Base-by-base conservation (phyloP, 1,140 invertebrate genomes). In the Neodiprion fabricii region DNA sequence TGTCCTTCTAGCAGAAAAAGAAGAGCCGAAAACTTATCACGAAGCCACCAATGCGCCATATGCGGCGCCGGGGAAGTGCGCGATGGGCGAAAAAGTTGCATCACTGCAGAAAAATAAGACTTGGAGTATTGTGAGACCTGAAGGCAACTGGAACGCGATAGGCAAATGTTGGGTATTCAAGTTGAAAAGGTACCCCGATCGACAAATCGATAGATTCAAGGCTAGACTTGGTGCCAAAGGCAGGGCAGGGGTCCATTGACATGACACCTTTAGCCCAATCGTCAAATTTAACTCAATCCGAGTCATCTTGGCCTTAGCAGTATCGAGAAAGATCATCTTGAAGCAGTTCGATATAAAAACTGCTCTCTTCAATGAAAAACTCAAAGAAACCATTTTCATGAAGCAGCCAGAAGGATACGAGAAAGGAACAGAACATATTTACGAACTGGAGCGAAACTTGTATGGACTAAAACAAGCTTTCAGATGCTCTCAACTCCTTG, bases 401-500 rank as follows among this genome's bases (percentile, higher is more conserved):
- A 9, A 77, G 61, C 79, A 85, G 72, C 86, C 88, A 12, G 50
- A 83, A 40, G 82, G 78, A 0, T 73, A 77, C n/a, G 53, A 75
- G 1, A 53, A 78, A 14, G 71, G 69, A 21, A 48, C 69, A 8
- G 75, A 75, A 8, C 47, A 73, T 68, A 79, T 82, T 71, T 86
- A 77, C 28, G 79, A 71, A 23, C 61, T 89, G 11, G 83, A 81
- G 49, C 86, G 85, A 76, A 82, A 82, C 14, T 28, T 90, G 8
- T 89, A 89, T 75, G 85, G 85, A 5, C 72, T 89, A 9, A 86
- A 88, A 73, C 87, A 90, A 73, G 82, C 85, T 48, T 83, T 85
- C 47, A 76, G 83, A 40, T 79, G 77, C 12, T 90, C 87, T 65
- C 66, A 74, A 68, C 17, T 72, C 77, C 23, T 50, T 82, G 12